phyloP scores from a whole-genome alignment of 2,113 vertebrate species.

The Tetraodon nigroviridis region DNA sequence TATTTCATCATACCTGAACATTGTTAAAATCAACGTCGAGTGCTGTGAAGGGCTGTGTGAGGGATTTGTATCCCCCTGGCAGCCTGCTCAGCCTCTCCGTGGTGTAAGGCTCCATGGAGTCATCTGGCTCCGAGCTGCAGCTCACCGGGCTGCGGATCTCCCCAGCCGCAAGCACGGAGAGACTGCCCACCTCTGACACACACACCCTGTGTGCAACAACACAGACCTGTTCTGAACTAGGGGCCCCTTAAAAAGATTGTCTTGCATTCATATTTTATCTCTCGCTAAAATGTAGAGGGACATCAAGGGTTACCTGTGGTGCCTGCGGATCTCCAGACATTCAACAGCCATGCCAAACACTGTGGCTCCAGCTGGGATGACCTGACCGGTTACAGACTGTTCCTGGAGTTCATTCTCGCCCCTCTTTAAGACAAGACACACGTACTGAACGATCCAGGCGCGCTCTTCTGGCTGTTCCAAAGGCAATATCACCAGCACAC shows the following conservation, averaged over 20 bases:
- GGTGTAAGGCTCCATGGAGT: constrained; percentile 89
- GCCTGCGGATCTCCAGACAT: constrained; percentile 87
- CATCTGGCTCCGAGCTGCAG: constrained; percentile 74
- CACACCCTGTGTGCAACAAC: constrained; percentile 68
- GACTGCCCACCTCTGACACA: constrained; percentile 76
- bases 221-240: not conserved
- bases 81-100: constrained; percentile 89
- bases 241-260: not conserved
- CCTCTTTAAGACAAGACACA: constrained; percentile 41
- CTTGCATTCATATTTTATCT: not conserved
- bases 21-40: constrained; percentile 89
- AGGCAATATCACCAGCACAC: too few species aligned
- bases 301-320: constrained; percentile 80
- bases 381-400: constrained; percentile 78
- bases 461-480: too few species aligned
- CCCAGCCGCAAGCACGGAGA: constrained; percentile 74
- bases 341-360: constrained; percentile 91
- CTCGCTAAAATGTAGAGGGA: not conserved
- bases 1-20: constrained; percentile 77
- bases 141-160: constrained; percentile 82
- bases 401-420: constrained; percentile 47
- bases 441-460: not conserved
- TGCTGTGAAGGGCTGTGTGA: constrained; percentile 85
- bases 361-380: constrained; percentile 89
- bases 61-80: constrained; percentile 82